Evolutionary conservation across 2,888 invertebrate species (phyloP).

Genomic region (Timema podura): DNA sequence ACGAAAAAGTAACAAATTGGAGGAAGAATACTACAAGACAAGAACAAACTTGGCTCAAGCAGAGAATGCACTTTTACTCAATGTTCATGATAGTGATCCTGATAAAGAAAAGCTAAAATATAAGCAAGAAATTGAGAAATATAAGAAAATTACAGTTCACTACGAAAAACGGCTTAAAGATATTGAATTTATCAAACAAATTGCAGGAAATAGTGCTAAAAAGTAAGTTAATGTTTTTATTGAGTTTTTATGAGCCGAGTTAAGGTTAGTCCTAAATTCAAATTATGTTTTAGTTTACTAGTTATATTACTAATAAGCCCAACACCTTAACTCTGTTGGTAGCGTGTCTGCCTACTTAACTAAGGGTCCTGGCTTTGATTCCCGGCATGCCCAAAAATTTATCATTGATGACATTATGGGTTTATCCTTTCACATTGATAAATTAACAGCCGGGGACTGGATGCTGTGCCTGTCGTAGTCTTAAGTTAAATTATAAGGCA

Average conservation of each 20-base stretch:
- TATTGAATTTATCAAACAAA: slow-evolving; percentile 51
- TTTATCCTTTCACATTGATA: too few relatives aligned
- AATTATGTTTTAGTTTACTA: too few relatives aligned
- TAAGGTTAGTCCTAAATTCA: too few relatives aligned
- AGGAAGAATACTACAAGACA: slow-evolving; percentile 56
- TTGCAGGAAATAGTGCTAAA: slow-evolving; percentile 59
- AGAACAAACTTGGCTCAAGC: slow-evolving; percentile 54
- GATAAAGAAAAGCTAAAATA: slow-evolving; percentile 39
- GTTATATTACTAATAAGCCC: too few relatives aligned
- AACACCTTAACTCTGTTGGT: too few relatives aligned
- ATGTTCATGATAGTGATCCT: slow-evolving; percentile 41
- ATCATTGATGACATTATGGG: too few relatives aligned
- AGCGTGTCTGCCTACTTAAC: too few relatives aligned
- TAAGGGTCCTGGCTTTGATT: too few relatives aligned
- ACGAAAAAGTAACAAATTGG: slow-evolving; percentile 58
- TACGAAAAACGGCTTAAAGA: slow-evolving; percentile 52
- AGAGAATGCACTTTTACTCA: slow-evolving; percentile 44
- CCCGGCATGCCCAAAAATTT: too few relatives aligned
- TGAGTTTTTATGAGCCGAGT: background rate
- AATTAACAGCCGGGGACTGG: too few relatives aligned
- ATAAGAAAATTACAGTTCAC: slow-evolving; percentile 46
- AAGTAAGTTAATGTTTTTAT: slow-evolving; percentile 43
- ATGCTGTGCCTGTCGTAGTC: too few relatives aligned
- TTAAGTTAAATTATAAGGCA: too few relatives aligned
- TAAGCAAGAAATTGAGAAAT: slow-evolving; percentile 44